Percentiles rank a stretch among this genome's conserved stretches.
These are phyloP conservation scores for Amiota minor DNA, from an alignment of 2,888 invertebrate genomes.

Conservation along the genomic window DNA sequence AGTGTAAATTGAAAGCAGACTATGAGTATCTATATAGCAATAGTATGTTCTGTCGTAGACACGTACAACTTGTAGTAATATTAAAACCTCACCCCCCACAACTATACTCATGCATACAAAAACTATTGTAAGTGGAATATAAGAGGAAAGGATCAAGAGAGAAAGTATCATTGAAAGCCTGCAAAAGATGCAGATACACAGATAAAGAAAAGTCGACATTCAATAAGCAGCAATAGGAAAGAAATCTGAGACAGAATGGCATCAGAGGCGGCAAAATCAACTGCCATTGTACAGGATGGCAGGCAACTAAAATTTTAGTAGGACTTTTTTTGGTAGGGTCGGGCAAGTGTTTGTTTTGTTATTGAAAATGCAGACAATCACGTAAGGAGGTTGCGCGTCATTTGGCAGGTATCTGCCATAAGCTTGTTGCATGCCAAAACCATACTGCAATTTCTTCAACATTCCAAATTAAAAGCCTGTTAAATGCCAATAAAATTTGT, in stretches of 20 bases:
- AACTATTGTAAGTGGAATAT: no score
- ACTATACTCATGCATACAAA: no score
- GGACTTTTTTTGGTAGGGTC: not conserved
- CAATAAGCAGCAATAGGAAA: conserved; percentile 17
- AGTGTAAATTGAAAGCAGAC: no score
- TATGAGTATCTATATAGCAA: no score
- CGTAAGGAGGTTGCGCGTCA: not conserved
- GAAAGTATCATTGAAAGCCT: conserved; percentile 58
- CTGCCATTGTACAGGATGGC: not conserved
- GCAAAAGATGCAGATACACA: conserved; percentile 1
- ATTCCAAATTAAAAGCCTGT: no score
- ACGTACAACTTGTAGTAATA: no score
- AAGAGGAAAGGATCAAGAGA: not conserved
- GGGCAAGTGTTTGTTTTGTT: not conserved
- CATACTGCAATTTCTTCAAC: no score
- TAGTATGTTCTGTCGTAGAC: no score
- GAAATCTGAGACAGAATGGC: conserved; percentile 52
- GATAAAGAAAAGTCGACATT: not conserved
- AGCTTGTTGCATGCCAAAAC: not conserved
- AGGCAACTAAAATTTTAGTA: not conserved
- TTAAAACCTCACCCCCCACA: no score
- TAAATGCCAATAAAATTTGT: no score
- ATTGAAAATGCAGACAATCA: not conserved
- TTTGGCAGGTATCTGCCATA: not conserved
- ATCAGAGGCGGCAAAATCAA: conserved; percentile 29